A percentile compares a stretch with the other conserved stretches of the same genome.
phyloP scores from a whole-genome alignment of 2,797 vertebrate genomes.

The Ispidina picta region DNA sequence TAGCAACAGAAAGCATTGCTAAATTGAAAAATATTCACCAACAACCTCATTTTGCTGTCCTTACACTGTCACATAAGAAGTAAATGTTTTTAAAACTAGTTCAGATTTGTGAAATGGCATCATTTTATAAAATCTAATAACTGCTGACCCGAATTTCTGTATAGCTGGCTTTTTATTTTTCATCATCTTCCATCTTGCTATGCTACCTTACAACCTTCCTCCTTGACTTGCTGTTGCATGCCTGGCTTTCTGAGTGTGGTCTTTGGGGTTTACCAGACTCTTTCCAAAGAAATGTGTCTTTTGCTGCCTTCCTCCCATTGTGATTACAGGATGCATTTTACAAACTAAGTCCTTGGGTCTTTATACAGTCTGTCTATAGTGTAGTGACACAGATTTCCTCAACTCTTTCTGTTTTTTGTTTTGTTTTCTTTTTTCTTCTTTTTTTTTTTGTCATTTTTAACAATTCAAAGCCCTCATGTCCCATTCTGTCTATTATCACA shows the following conservation, averaged over 20 bases:
- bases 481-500: not conserved
- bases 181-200: not conserved
- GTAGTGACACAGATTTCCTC: not conserved
- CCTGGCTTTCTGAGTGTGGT: not conserved
- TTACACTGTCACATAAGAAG: not conserved
- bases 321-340: not conserved
- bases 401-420: not conserved
- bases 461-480: not conserved
- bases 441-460: not conserved
- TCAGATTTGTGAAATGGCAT: not conserved
- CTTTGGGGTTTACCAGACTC: not conserved
- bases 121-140: not conserved
- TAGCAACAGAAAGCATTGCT: slow-evolving; percentile 58
- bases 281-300: not conserved
- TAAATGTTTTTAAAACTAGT: not conserved
- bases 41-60: not conserved
- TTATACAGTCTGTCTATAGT: not conserved
- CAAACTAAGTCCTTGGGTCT: not conserved
- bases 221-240: not conserved
- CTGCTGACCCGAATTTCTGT: not conserved
- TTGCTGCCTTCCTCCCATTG: not conserved
- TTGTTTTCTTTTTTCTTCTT: not conserved
- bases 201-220: not conserved
- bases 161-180: not conserved
- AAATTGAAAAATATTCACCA: slow-evolving; percentile 42